A percentile compares a stretch with the other conserved stretches of the same genome.
These are phyloP conservation scores for Camponotus vicinus DNA, from an alignment of 1,140 invertebrate genomes.

Conservation along the genomic window DNA sequence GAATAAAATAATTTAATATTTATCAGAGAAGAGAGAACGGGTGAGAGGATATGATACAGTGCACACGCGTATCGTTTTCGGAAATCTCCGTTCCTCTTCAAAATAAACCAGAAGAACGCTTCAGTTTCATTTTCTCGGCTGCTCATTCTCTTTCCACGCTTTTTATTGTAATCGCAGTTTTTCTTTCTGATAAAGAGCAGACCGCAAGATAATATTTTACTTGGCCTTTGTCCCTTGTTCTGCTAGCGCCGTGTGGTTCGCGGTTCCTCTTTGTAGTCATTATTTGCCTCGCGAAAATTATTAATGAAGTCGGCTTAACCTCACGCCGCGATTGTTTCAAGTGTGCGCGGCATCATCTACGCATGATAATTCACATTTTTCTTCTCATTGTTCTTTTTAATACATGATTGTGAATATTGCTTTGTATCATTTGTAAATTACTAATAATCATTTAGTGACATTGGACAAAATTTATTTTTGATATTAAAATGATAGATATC, in stretches of 20 bases:
- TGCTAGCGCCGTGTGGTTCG: conserved; percentile 46
- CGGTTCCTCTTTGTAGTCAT: conserved; percentile 61
- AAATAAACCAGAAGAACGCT: conserved; percentile 39
- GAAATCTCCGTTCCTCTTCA: conserved; percentile 15
- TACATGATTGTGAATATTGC: neutral
- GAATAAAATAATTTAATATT: conserved; percentile 23
- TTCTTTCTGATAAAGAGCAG: conserved; percentile 62
- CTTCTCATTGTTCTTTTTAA: conserved; percentile 27
- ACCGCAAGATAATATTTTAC: conserved; percentile 64
- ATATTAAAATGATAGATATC: conserved; percentile 1
- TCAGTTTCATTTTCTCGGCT: conserved; percentile 49
- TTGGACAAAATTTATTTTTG: neutral
- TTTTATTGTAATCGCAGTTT: conserved; percentile 59
- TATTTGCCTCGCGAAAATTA: conserved; percentile 59
- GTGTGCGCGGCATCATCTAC: conserved; percentile 30
- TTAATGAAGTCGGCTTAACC: conserved; percentile 62
- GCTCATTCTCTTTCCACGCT: conserved; percentile 37
- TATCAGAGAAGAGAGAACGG: neutral
- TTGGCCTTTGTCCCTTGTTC: conserved; percentile 63
- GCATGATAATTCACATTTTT: conserved; percentile 36
- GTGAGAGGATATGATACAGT: no score
- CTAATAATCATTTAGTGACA: neutral
- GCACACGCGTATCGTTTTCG: neutral
- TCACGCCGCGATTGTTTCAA: conserved; percentile 51
- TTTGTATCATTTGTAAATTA: neutral